Evolutionary conservation across 2,113 vertebrate genomes (phyloP), one percentile per base, ranked within the genome.

Genomic region (Archilochus colubris): DNA sequence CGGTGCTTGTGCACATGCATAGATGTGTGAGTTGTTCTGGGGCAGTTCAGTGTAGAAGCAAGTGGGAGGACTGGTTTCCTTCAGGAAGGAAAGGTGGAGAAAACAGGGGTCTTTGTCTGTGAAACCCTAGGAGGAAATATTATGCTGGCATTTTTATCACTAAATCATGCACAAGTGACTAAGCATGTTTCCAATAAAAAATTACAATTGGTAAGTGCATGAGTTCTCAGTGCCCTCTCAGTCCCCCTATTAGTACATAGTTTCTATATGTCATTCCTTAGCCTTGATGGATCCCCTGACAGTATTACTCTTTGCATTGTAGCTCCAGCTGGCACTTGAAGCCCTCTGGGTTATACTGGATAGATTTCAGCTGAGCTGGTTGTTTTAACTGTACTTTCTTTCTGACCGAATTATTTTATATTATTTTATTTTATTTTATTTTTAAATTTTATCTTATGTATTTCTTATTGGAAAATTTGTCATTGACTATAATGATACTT

Each of bases 291-390:
- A 59, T 84, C 62, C 67, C 70, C 38, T 79, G 86, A 76, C 11
- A 88, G 38, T 82, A 84, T 58, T 95, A 76, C 27, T 89, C 67
- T 79, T 24, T 82, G 31, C 70, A 81, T 67, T 91, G 76, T 76
- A 93, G 44, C 92, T 93, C 50, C 51, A 93, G 84, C 64, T 95
- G 85, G 76, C 68, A 88, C 46, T 75, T 75, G 74, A 79, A 76
- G 31, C 64, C 75, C 54, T 81, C 50, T 78, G 82, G 75, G 54
- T 82, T 95, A 43, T 84, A 54, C 63, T 46, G 66, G 72, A 51
- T 66, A 77, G 33, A 92, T 89, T 95, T 94, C 91, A 96, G 79
- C 59, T 86, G 54, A 88, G 66, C 20, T 94, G 87, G 36, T 86
- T 43, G 86, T 92, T 96, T 82, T 64, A 93, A 82, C 57, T 38